A percentile compares a stretch with the other conserved stretches of the same genome.
phyloP scores from a whole-genome alignment of 2,888 invertebrate genomes.

The Chrysotoxum bicinctum region DNA sequence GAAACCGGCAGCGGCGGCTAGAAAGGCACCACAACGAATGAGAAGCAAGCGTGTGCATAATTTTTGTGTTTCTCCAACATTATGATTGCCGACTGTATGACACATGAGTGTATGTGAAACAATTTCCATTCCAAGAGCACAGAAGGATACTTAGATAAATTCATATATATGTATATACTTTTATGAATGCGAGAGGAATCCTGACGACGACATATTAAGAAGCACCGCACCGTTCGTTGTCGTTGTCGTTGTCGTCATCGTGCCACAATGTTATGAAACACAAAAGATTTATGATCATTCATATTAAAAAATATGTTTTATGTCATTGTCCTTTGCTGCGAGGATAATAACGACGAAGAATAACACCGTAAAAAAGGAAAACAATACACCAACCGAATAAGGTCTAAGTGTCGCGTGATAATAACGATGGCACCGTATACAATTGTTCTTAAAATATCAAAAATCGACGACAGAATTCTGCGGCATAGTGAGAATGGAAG shows the following conservation, averaged over 20 bases:
- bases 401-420: slow-evolving; percentile 68
- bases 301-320: slow-evolving; percentile 72
- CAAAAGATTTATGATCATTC: slow-evolving; percentile 71
- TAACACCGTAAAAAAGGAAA: slow-evolving; percentile 1
- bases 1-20: slow-evolving; percentile 9
- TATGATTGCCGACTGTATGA: slow-evolving; percentile 53
- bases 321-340: slow-evolving; percentile 68
- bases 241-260: slow-evolving; percentile 19
- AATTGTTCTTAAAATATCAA: slow-evolving; percentile 68
- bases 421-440: slow-evolving; percentile 63
- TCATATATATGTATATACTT: not conserved
- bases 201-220: slow-evolving; percentile 37
- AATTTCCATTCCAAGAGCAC: slow-evolving; percentile 48
- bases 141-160: slow-evolving; percentile 21
- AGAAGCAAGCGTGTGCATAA: slow-evolving; percentile 65
- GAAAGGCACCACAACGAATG: not conserved
- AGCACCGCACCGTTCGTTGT: not conserved
- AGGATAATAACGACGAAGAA: slow-evolving; percentile 23
- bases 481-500: not conserved
- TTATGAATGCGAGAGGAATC: slow-evolving; percentile 16
- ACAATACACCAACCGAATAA: slow-evolving; percentile 30
- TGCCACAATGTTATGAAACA: slow-evolving; percentile 57
- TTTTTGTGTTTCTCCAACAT: slow-evolving; percentile 52
- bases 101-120: slow-evolving; percentile 66
- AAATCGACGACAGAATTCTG: slow-evolving; percentile 42